Evolutionary conservation across 2,888 invertebrate genomes (phyloP).

Genomic region (Athalia rosae): DNA sequence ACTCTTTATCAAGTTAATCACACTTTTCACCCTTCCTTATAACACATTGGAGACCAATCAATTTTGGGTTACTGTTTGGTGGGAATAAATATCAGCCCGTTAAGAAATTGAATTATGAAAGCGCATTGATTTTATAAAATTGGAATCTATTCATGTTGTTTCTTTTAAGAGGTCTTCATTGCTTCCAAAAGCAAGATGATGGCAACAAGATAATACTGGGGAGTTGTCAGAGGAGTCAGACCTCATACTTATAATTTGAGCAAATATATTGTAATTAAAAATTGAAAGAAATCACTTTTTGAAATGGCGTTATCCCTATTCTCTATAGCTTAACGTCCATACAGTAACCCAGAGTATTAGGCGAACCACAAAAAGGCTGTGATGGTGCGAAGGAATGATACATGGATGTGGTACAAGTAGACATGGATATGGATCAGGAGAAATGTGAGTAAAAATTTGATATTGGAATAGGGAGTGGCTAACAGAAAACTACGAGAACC

Average conservation of each 20-base stretch:
- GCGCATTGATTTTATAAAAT: no score
- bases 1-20: constrained; percentile 6
- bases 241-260: neutral
- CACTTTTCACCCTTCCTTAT: neutral
- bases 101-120: neutral
- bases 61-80: constrained; percentile 62
- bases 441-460: neutral
- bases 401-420: constrained; percentile 39
- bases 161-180: no score
- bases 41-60: constrained; percentile 18
- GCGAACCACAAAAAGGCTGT: constrained; percentile 53
- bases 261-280: neutral
- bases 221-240: neutral
- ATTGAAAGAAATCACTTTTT: neutral
- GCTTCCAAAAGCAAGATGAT: no score
- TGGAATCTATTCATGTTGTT: no score
- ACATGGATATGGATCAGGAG: constrained; percentile 38
- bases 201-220: no score
- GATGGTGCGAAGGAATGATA: constrained; percentile 18
- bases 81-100: neutral
- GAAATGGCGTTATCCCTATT: neutral
- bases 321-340: constrained; percentile 50
- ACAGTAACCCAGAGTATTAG: constrained; percentile 61
- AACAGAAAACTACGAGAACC: constrained; percentile 43
- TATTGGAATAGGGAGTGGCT: constrained; percentile 4